These are phyloP conservation scores for Pseudococcus jackbeardsleyi DNA, from an alignment of 2,888 invertebrate genomes.

Conservation along the genomic window DNA sequence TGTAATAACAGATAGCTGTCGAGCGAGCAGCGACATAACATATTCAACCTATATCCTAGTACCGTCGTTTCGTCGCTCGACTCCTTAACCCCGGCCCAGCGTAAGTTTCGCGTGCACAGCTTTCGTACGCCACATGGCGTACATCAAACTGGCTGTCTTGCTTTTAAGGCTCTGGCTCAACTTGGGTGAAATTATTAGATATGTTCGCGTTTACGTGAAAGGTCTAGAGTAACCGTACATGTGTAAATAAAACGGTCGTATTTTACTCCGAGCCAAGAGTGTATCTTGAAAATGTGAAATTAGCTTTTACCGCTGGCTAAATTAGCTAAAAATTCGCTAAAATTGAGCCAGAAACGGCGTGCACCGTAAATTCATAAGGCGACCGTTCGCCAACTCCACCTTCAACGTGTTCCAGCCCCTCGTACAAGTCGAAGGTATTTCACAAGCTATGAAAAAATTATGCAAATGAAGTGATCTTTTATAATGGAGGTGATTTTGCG, in stretches of 20 bases:
- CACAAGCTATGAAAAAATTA: slow-evolving; percentile 26
- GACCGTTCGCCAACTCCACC: background rate
- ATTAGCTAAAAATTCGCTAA: slow-evolving; percentile 17
- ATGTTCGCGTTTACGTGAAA: background rate
- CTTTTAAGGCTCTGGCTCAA: background rate
- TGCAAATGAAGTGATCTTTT: slow-evolving; percentile 16
- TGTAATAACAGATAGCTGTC: slow-evolving; percentile 49
- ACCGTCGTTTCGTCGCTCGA: background rate
- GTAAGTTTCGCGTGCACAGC: background rate
- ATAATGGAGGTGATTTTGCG: background rate
- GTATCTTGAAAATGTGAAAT: slow-evolving; percentile 14
- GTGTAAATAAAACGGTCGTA: background rate
- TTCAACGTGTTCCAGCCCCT: background rate
- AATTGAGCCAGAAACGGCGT: background rate
- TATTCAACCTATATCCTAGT: background rate
- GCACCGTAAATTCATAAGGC: background rate
- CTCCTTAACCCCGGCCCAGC: background rate
- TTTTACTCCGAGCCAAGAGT: background rate
- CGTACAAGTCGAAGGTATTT: background rate
- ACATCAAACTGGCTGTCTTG: background rate
- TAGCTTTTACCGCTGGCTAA: slow-evolving; percentile 23
- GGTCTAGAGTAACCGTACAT: background rate
- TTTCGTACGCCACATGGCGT: background rate
- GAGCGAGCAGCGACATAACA: slow-evolving; percentile 22
- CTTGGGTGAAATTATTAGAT: background rate